Conservation (phyloP, 2,113 vertebrate species). For the Cathartes aura region DNA sequence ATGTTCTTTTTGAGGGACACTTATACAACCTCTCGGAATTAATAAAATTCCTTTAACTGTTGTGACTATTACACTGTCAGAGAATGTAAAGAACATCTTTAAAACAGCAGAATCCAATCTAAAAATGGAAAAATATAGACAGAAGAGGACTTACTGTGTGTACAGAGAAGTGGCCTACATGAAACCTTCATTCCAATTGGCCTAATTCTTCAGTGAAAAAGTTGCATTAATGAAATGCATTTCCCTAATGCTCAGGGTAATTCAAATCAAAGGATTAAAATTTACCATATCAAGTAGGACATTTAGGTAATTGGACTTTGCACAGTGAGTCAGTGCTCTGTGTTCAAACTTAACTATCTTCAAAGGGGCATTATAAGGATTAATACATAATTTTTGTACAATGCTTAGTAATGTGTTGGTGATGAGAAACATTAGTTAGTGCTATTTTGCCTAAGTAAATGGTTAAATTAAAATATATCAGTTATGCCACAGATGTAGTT, state of each 20-base stretch:
- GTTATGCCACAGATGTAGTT: background rate
- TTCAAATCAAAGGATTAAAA: constrained; percentile 10
- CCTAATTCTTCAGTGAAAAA: background rate
- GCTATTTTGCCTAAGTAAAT: background rate
- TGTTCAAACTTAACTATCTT: background rate
- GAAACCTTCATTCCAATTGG: background rate
- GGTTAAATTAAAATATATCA: background rate
- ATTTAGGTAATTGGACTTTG: background rate
- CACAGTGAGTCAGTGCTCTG: background rate
- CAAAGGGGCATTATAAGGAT: background rate
- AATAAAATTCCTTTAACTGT: background rate
- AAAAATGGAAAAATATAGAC: background rate
- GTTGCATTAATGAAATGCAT: background rate
- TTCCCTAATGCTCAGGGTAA: background rate
- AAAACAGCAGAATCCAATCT: background rate
- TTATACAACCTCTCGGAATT: background rate
- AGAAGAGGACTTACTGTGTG: background rate
- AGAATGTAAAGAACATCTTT: background rate
- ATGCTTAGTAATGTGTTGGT: background rate
- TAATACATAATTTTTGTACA: background rate
- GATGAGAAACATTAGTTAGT: background rate
- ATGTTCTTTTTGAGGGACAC: background rate
- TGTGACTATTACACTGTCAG: background rate
- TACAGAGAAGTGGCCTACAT: background rate
- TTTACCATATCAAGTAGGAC: background rate